phyloP scores from a whole-genome alignment of 1,140 invertebrate species.

The Colletes gigas region DNA sequence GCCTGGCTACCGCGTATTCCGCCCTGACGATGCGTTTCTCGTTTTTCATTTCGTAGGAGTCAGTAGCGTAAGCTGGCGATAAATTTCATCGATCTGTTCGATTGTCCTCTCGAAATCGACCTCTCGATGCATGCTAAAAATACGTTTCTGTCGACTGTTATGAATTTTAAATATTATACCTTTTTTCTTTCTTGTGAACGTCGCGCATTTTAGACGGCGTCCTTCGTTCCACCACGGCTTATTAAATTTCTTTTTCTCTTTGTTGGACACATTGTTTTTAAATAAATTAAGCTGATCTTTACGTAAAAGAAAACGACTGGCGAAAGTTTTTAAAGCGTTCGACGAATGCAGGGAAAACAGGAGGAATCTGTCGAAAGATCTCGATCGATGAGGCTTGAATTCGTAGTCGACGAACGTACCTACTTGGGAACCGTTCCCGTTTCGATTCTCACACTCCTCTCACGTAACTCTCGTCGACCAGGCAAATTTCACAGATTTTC shows the following conservation, averaged over 20 bases:
- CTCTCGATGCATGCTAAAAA: background rate
- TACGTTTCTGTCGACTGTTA: background rate
- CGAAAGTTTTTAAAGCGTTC: conserved; percentile 3
- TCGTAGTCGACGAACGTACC: conserved; percentile 26
- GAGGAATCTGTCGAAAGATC: conserved; percentile 8
- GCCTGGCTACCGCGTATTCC: conserved; percentile 58
- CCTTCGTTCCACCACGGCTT: background rate
- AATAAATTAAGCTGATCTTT: too few relatives aligned
- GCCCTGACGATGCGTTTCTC: conserved; percentile 1
- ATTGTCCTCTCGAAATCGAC: conserved; percentile 7
- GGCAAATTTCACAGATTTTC: conserved; percentile 22
- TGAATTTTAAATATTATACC: background rate
- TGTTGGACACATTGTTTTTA: too few relatives aligned
- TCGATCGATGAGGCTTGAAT: conserved; percentile 26
- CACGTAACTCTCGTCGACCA: conserved; percentile 28
- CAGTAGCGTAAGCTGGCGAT: background rate
- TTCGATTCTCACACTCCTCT: conserved; percentile 9
- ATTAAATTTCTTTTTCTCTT: too few relatives aligned
- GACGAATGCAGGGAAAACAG: background rate
- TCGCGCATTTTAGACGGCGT: background rate
- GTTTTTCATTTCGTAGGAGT: background rate
- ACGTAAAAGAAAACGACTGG: too few relatives aligned
- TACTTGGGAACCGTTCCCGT: conserved; percentile 28
- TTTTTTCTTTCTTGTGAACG: background rate
- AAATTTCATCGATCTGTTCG: background rate